phyloP scores from a whole-genome alignment of 2,797 vertebrate genomes.

The Gambelia wislizenii region DNA sequence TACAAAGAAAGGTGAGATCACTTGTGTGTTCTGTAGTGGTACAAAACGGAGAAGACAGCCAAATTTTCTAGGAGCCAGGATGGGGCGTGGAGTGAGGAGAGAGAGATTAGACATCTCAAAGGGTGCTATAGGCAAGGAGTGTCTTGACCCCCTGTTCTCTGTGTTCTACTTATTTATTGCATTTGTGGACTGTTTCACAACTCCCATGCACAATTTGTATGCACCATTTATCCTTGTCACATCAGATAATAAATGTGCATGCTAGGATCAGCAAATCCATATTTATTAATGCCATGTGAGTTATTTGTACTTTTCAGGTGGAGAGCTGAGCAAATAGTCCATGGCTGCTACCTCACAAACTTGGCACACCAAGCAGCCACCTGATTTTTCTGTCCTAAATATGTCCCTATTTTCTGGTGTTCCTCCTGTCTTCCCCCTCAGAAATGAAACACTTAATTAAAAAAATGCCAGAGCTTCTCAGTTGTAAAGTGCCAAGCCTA shows the following conservation, averaged over 20 bases:
- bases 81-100: background rate
- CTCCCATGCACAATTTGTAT: background rate
- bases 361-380: background rate
- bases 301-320: background rate
- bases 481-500: background rate
- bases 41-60: background rate
- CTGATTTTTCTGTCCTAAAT: background rate
- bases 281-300: background rate
- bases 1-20: constrained; percentile 24
- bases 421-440: background rate
- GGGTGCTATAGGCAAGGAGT: background rate
- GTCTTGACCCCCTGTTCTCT: background rate
- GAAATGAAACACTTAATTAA: background rate
- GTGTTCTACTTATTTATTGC: background rate
- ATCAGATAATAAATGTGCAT: background rate
- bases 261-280: background rate
- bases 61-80: background rate
- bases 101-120: background rate
- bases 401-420: background rate
- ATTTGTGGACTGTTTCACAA: background rate
- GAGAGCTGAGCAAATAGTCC: background rate
- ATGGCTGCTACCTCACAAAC: background rate
- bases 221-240: background rate
- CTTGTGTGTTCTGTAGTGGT: background rate
- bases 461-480: background rate